Evolutionary conservation across 2,888 invertebrate genomes (phyloP).

Genomic region (Alsophila aescularia): DNA sequence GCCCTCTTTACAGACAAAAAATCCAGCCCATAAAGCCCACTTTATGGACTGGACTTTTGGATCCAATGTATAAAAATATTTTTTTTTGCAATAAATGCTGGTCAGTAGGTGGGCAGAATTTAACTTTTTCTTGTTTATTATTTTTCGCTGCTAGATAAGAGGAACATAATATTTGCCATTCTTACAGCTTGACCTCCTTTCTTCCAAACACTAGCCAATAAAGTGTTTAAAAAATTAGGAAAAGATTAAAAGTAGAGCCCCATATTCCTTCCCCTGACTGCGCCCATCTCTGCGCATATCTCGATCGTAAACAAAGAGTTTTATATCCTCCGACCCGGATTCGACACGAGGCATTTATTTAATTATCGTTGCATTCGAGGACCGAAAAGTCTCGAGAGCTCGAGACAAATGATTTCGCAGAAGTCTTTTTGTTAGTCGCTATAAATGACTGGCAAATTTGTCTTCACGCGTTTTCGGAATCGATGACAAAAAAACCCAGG

Average conservation of each 20-base stretch:
- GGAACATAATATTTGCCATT: too few species aligned
- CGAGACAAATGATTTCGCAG: conserved; percentile 36
- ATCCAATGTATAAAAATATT: too few species aligned
- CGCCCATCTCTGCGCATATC: conserved; percentile 29
- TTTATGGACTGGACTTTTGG: too few species aligned
- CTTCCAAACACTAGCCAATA: too few species aligned
- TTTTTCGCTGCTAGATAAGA: too few species aligned
- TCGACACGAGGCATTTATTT: conserved; percentile 55
- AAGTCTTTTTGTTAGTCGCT: conserved; percentile 33
- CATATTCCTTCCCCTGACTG: conserved; percentile 7
- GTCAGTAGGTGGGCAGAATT: too few species aligned
- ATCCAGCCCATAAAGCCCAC: too few species aligned
- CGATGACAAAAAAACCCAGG: conserved; percentile 24
- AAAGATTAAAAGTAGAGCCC: background rate
- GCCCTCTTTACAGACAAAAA: too few species aligned
- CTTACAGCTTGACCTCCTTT: too few species aligned
- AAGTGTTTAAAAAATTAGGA: background rate
- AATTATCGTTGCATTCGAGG: conserved; percentile 46
- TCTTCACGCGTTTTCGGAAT: conserved; percentile 29
- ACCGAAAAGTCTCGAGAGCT: conserved; percentile 24
- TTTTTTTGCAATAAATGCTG: too few species aligned
- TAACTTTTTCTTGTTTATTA: too few species aligned
- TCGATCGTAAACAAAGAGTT: conserved; percentile 56
- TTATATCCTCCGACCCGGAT: conserved; percentile 52
- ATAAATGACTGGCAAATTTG: conserved; percentile 31